Evolutionary conservation across 2,797 vertebrate genomes (phyloP), one percentile per base, ranked within the genome.

Genomic region (Avahi laniger): DNA sequence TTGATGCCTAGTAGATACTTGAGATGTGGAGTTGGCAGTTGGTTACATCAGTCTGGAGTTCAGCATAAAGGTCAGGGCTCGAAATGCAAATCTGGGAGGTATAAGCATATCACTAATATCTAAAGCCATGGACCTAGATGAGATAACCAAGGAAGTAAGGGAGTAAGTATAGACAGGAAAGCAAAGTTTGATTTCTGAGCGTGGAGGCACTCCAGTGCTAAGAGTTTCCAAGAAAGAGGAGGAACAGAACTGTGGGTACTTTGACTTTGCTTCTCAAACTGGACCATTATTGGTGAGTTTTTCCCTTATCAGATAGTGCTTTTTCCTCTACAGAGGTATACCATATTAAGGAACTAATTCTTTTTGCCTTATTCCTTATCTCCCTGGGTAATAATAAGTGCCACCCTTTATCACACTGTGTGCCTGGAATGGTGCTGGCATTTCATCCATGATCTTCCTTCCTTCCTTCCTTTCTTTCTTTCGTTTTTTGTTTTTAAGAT

Each of bases 221-320:
- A 73, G 38, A 57, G 33, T 3, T 89, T 82, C 12, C 41, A 35
- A 38, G 24, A 41, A 38, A 87, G 54, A 87, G 7, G 13, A 94
- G 38, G 17, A 91, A 89, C 30, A n/a, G 70, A 90, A 70, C 52
- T 85, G 1, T 50, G 17, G 14, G 4, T 63, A 54, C 30, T 83
- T 83, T 79, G 87, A 90, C 43, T 90, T 92, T 92, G 26, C 70
- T 91, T 91, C 81, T 84, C 90, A 93, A 94, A 83, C 48, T 78
- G 43, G 80, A 15, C 41, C 41, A n/a, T 94, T 92, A 50, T n/a
- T 82, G 33, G 13, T 57, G 30, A 8, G 14, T 59, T 57, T 22
- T 35, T 79, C 57, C 24, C 22, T 89, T 92, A 84, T 76, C 75
- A 65, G 63, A 65, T 76, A 52, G 24, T 81, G 76, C 73, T 95